Percentiles rank a stretch among this genome's conserved stretches.
Evolutionary conservation across 2,113 vertebrate genomes (phyloP).

Genomic region (Dascyllus trimaculatus): DNA sequence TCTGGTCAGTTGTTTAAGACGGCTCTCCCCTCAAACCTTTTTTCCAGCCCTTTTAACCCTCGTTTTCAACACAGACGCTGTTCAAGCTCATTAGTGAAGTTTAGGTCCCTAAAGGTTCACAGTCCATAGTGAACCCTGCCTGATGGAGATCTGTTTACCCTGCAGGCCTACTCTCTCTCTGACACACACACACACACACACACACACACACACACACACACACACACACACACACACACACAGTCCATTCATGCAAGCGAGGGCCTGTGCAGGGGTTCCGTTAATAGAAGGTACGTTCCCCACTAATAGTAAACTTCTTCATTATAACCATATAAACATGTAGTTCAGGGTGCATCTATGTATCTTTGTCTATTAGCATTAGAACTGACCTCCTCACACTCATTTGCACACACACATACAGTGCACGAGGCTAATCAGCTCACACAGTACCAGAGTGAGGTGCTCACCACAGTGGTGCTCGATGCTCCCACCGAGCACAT

Average conservation of each 20-base stretch:
- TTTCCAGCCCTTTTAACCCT: constrained; percentile 9
- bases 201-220: neutral
- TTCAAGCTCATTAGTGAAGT: constrained; percentile 29
- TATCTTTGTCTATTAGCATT: constrained; percentile 31
- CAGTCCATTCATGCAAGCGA: neutral
- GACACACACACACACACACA: constrained; percentile 20
- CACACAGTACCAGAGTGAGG: constrained; percentile 14
- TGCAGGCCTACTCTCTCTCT: constrained; percentile 18
- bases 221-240: too few species aligned
- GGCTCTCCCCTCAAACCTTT: neutral
- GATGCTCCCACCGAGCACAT: constrained; percentile 36
- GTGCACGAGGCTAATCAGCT: constrained; percentile 25
- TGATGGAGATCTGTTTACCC: constrained; percentile 36
- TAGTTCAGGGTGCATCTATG: too few species aligned
- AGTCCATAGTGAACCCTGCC: constrained; percentile 8
- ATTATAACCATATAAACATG: too few species aligned
- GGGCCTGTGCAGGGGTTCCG: neutral
- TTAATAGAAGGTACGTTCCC: neutral
- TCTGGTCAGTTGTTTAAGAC: neutral
- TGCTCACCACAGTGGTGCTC: constrained; percentile 26
- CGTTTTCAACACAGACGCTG: constrained; percentile 10
- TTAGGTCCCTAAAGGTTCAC: neutral
- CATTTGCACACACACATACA: neutral
- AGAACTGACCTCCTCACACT: constrained; percentile 8
- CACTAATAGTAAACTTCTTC: too few species aligned